These are phyloP conservation scores for Dromaius novaehollandiae DNA, from an alignment of 2,113 vertebrate species.

Conservation along the genomic window DNA sequence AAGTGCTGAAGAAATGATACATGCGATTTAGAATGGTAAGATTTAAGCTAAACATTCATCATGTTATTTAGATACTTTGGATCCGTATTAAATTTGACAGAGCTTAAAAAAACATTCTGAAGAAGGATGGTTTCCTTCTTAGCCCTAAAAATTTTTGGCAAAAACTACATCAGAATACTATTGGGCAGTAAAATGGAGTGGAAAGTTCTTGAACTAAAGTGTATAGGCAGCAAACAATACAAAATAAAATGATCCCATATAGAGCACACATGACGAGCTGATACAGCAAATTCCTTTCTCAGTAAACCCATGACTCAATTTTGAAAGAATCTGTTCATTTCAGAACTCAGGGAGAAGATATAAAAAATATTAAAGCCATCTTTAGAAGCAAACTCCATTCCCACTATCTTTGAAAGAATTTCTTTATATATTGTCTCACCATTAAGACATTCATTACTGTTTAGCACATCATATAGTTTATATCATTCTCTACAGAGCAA, in stretches of 20 bases:
- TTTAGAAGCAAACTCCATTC: not conserved
- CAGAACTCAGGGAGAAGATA: not conserved
- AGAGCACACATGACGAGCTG: not conserved
- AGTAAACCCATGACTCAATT: not conserved
- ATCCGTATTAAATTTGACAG: not conserved
- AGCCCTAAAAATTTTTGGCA: not conserved
- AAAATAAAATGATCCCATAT: not conserved
- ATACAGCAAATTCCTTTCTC: not conserved
- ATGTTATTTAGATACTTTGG: not conserved
- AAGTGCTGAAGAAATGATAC: not conserved
- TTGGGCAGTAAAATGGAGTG: not conserved
- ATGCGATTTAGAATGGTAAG: not conserved
- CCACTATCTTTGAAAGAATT: not conserved
- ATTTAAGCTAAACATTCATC: not conserved
- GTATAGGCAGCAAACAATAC: not conserved
- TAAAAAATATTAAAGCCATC: not conserved
- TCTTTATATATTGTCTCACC: slow-evolving; percentile 47
- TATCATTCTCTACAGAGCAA: slow-evolving; percentile 77
- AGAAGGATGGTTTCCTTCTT: not conserved
- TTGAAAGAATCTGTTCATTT: not conserved
- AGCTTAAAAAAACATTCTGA: not conserved
- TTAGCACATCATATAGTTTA: slow-evolving; percentile 75
- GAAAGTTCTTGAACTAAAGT: not conserved
- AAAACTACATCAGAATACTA: not conserved
- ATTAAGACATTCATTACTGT: slow-evolving; percentile 69